These are phyloP conservation scores for Huso huso DNA, from an alignment of 2,797 vertebrate genomes.

Conservation along the genomic window DNA sequence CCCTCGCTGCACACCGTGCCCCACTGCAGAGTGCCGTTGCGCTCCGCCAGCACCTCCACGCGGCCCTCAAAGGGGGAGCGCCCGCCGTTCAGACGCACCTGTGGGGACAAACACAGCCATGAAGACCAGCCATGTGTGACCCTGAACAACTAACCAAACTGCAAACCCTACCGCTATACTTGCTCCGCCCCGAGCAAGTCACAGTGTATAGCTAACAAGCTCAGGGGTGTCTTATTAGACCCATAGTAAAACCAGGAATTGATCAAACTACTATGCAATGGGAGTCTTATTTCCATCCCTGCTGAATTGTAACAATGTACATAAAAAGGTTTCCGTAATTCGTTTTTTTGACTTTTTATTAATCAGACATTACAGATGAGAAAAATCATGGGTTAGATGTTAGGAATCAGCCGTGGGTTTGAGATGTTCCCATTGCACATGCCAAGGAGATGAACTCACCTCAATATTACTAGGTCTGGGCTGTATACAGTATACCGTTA, in stretches of 20 bases:
- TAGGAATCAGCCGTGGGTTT: background rate
- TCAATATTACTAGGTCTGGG: background rate
- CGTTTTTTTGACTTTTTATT: no score
- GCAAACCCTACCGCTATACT: background rate
- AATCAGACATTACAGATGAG: no score
- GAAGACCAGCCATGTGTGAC: background rate
- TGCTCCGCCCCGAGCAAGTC: no score
- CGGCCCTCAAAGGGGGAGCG: constrained; percentile 83
- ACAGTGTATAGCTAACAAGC: no score
- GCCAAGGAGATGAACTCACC: background rate
- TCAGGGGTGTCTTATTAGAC: no score
- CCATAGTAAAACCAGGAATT: no score
- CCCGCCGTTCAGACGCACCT: constrained; percentile 88
- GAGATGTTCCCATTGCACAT: background rate
- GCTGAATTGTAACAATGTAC: no score
- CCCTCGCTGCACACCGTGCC: constrained; percentile 81
- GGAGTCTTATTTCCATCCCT: no score
- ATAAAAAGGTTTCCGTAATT: no score
- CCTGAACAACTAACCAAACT: background rate
- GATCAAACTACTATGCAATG: no score
- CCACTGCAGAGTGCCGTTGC: constrained; percentile 80
- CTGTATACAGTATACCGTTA: background rate
- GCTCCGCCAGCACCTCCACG: constrained; percentile 78
- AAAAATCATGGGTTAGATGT: no score
- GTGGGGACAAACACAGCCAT: constrained; percentile 8